These are phyloP conservation scores for Neolamprologus sp. DNA, from an alignment of 2,113 vertebrate species.

Conservation along the genomic window DNA sequence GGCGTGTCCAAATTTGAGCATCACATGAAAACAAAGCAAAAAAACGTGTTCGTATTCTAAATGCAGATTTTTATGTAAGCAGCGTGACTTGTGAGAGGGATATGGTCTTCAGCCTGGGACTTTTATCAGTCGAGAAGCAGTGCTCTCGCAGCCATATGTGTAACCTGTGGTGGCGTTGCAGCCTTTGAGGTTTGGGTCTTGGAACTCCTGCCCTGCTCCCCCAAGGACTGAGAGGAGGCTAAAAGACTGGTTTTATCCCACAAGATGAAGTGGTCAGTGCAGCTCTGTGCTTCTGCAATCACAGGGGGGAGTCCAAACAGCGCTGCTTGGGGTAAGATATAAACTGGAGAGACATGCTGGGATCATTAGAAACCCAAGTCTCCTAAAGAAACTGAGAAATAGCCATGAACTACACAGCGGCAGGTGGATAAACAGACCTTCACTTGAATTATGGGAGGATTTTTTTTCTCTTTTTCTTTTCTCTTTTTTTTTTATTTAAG, in stretches of 20 bases:
- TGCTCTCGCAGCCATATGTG: not conserved
- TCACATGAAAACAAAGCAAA: not conserved
- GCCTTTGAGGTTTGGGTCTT: constrained; percentile 23
- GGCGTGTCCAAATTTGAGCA: not conserved
- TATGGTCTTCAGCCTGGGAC: not conserved
- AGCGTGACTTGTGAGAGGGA: not conserved
- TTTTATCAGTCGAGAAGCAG: not conserved
- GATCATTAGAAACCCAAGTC: constrained; percentile 46
- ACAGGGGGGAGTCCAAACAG: constrained; percentile 20
- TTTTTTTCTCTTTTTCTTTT: not conserved
- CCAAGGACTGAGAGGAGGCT: constrained; percentile 7
- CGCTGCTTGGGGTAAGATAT: constrained; percentile 37
- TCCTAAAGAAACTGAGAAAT: constrained; percentile 38
- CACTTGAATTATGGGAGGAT: constrained; percentile 18
- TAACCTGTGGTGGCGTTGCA: not conserved
- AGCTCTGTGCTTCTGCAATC: constrained; percentile 25
- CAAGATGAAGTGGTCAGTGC: constrained; percentile 63
- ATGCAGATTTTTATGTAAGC: not conserved
- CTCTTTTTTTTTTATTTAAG: not conserved
- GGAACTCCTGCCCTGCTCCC: not conserved
- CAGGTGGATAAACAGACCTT: constrained; percentile 57
- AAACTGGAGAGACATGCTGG: constrained; percentile 41
- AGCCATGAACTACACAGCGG: constrained; percentile 39
- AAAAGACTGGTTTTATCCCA: constrained; percentile 52
- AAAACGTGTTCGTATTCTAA: not conserved